Conservation (phyloP, 2,797 vertebrate species). For the Rhinoraja longicauda region DNA sequence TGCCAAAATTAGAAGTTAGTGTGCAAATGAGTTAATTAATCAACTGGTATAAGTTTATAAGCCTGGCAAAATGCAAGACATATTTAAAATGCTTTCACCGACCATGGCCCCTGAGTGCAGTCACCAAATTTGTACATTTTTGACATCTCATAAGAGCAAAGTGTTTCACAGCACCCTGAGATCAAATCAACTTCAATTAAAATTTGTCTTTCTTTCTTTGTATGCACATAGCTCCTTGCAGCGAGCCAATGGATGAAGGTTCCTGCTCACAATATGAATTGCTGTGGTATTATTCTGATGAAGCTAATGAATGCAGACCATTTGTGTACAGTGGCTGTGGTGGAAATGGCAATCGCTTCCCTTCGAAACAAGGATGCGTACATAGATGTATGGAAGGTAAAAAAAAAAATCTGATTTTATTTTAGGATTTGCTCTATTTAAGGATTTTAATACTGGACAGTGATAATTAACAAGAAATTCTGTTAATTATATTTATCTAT, state of each 20-base stretch:
- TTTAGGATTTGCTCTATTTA: not conserved
- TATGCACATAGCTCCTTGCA: conserved; percentile 55
- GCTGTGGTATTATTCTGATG: conserved; percentile 74
- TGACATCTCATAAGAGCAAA: not conserved
- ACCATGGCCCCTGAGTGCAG: too few species aligned
- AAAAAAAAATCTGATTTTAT: not conserved
- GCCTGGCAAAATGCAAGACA: not conserved
- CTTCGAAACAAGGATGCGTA: conserved; percentile 60
- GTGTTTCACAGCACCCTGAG: not conserved
- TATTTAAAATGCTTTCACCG: too few species aligned
- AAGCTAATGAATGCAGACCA: conserved; percentile 62
- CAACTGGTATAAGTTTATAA: not conserved
- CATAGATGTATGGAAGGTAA: conserved; percentile 50
- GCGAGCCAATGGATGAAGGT: conserved; percentile 73
- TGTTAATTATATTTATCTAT: too few species aligned
- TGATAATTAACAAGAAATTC: too few species aligned
- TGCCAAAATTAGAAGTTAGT: too few species aligned
- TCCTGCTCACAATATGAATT: conserved; percentile 63
- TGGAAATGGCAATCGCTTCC: conserved; percentile 72
- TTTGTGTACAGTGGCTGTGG: conserved; percentile 77
- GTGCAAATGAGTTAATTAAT: not conserved
- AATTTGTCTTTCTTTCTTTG: not conserved
- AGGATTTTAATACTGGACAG: not conserved
- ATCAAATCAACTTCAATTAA: not conserved
- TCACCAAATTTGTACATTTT: not conserved